phyloP scores from a whole-genome alignment of 1,140 invertebrate genomes.

The Anoplophora glabripennis region DNA sequence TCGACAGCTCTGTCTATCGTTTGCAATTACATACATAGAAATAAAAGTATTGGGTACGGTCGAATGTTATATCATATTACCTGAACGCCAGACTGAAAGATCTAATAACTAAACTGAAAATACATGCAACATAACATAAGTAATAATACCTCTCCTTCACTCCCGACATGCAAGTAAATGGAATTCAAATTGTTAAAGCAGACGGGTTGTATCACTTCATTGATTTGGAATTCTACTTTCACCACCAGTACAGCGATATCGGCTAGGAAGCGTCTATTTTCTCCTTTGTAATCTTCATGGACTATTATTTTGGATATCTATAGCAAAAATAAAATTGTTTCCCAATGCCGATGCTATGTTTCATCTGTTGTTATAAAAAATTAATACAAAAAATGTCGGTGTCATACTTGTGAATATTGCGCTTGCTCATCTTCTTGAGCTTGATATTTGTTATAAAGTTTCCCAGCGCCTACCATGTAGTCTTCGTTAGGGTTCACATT shows the following conservation, averaged over 20 bases:
- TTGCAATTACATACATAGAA: too few relatives aligned
- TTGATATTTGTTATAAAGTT: background rate
- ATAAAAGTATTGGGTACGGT: too few relatives aligned
- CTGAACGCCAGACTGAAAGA: background rate
- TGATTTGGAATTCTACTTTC: background rate
- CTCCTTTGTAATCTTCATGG: background rate
- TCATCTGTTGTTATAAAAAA: too few relatives aligned
- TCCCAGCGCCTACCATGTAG: background rate
- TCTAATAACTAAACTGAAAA: too few relatives aligned
- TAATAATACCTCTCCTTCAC: constrained; percentile 1
- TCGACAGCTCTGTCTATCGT: too few relatives aligned
- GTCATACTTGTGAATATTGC: background rate
- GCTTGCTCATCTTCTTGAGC: background rate
- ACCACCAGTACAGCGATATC: background rate
- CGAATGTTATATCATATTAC: too few relatives aligned
- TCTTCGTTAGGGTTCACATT: background rate
- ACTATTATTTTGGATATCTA: background rate
- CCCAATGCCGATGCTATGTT: too few relatives aligned
- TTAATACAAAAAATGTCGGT: too few relatives aligned
- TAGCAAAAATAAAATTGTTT: too few relatives aligned
- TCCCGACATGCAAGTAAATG: background rate
- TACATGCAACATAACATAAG: too few relatives aligned
- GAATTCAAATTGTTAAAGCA: background rate
- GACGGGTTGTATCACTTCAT: background rate
- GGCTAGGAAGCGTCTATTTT: background rate